A percentile compares a stretch with the other conserved stretches of the same genome.
These are phyloP conservation scores for Melolontha melolontha DNA, from an alignment of 2,888 invertebrate species.

Conservation along the genomic window DNA sequence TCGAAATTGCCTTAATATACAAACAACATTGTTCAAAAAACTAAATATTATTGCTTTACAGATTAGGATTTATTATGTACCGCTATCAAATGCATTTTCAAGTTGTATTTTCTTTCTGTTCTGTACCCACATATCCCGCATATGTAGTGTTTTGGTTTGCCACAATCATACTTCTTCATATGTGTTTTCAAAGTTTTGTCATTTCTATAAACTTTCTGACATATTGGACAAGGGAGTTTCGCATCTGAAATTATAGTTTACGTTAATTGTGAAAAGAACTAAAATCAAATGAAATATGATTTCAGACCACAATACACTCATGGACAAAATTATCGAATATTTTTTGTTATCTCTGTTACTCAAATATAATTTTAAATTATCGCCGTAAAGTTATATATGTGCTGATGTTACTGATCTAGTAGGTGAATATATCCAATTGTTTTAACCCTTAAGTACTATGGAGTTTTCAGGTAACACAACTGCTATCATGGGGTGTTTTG, in stretches of 20 bases:
- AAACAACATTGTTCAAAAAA: background rate
- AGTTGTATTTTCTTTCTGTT: conserved; percentile 47
- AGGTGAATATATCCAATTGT: no score
- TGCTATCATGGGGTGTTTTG: no score
- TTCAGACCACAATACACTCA: no score
- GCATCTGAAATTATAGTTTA: conserved; percentile 29
- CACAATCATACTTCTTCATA: conserved; percentile 40
- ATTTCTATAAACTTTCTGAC: conserved; percentile 40
- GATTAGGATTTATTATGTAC: conserved; percentile 36
- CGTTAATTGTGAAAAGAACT: background rate
- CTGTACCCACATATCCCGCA: conserved; percentile 37
- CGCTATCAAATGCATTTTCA: conserved; percentile 45
- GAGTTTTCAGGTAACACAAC: no score
- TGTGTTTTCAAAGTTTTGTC: conserved; percentile 38
- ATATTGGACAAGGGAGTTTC: conserved; percentile 33
- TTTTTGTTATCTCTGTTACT: no score
- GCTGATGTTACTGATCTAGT: no score
- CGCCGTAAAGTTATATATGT: no score
- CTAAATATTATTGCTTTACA: conserved; percentile 2
- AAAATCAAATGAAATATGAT: no score
- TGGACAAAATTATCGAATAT: no score
- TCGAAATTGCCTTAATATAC: no score
- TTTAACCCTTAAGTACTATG: no score
- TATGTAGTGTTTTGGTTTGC: conserved; percentile 30
- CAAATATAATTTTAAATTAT: no score